A percentile compares a stretch with the other conserved stretches of the same genome.
Evolutionary conservation across 1,140 invertebrate species (phyloP).

Genomic region (Cherax destructor): DNA sequence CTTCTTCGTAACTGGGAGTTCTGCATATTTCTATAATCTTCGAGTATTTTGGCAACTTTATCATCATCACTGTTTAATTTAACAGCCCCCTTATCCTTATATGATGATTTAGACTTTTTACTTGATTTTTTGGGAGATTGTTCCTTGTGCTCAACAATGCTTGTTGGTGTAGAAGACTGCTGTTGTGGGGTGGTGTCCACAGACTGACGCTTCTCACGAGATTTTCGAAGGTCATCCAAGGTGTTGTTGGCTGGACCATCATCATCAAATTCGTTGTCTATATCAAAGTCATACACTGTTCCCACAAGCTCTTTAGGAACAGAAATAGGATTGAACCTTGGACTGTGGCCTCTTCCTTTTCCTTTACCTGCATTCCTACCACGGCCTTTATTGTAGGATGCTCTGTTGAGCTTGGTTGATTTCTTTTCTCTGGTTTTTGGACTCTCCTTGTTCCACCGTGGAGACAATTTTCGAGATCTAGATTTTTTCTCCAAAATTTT

Average conservation of each 20-base stretch:
- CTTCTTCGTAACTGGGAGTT: constrained; percentile 59
- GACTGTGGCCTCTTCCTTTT: constrained; percentile 78
- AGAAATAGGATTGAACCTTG: constrained; percentile 77
- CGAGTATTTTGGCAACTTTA: constrained; percentile 62
- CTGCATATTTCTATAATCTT: constrained; percentile 61
- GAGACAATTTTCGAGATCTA: constrained; percentile 45
- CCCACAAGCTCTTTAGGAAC: constrained; percentile 80
- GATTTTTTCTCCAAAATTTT: constrained; percentile 60
- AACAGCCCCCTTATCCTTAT: constrained; percentile 64
- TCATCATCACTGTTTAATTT: constrained; percentile 30
- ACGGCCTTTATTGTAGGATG: constrained; percentile 68
- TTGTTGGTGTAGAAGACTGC: constrained; percentile 52
- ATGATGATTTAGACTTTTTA: constrained; percentile 58
- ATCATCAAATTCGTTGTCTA: constrained; percentile 83
- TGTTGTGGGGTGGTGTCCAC: constrained; percentile 77
- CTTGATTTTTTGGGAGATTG: constrained; percentile 65
- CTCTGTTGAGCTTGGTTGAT: constrained; percentile 55
- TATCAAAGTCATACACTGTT: constrained; percentile 90
- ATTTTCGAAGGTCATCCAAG: constrained; percentile 85
- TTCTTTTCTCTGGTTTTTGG: constrained; percentile 66
- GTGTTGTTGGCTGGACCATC: constrained; percentile 74
- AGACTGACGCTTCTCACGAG: constrained; percentile 87
- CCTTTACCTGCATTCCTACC: constrained; percentile 70
- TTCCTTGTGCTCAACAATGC: constrained; percentile 64
- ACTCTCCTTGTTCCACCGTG: constrained; percentile 70